Conservation (phyloP, 2,888 invertebrate genomes). For the Cephalotes varians region DNA sequence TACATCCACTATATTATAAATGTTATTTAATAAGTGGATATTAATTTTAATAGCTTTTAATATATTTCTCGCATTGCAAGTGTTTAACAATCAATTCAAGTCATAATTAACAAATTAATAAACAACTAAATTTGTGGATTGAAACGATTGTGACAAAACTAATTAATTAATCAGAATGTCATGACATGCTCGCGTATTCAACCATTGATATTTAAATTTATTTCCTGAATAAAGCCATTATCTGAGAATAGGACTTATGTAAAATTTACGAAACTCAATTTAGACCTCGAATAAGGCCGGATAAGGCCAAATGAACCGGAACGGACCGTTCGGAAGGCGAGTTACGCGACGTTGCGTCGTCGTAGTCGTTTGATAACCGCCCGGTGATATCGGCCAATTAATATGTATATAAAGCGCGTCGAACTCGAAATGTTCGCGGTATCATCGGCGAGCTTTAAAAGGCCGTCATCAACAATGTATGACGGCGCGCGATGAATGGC, state of each 20-base stretch:
- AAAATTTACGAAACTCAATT: constrained; percentile 5
- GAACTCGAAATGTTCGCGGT: constrained; percentile 11
- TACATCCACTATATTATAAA: not conserved
- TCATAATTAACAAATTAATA: not conserved
- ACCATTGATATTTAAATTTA: not conserved
- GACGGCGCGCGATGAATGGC: constrained; percentile 41
- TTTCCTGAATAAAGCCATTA: not conserved
- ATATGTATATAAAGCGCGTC: constrained; percentile 23
- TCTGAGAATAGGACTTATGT: not conserved
- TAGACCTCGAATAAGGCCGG: too few relatives aligned
- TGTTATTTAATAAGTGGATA: not conserved
- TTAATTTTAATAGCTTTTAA: not conserved
- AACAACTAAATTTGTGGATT: not conserved
- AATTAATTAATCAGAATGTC: constrained; percentile 10
- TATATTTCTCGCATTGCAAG: not conserved
- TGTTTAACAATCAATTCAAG: not conserved
- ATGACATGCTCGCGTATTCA: not conserved
- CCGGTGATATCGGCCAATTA: constrained; percentile 23
- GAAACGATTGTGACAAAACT: not conserved
- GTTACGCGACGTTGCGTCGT: constrained; percentile 6
- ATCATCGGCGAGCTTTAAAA: constrained; percentile 9
- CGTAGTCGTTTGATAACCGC: constrained; percentile 11
- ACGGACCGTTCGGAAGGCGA: not conserved
- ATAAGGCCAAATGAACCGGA: not conserved
- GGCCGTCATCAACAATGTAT: constrained; percentile 17